Evolutionary conservation across 2,888 invertebrate species (phyloP).

Genomic region (Lycaena phlaeas): DNA sequence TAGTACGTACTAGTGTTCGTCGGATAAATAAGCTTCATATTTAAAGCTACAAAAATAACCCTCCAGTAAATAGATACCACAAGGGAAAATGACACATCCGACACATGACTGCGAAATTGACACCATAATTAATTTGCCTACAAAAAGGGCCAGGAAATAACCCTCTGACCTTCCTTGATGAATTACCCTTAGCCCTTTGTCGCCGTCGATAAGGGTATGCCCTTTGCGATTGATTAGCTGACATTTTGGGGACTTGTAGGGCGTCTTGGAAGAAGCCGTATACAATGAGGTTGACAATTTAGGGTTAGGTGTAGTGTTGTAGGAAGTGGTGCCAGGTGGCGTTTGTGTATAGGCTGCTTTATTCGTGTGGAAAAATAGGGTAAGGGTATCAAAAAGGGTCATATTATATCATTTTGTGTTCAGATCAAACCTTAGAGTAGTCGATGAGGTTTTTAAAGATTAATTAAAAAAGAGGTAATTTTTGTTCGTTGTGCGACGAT

Average conservation of each 20-base stretch:
- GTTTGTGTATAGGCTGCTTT: slow-evolving; percentile 2
- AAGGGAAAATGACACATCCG: slow-evolving; percentile 17
- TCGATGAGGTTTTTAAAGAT: too few relatives aligned
- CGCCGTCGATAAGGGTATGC: slow-evolving; percentile 36
- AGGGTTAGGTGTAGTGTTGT: slow-evolving; percentile 12
- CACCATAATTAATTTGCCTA: slow-evolving; percentile 51
- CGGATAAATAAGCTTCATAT: too few relatives aligned
- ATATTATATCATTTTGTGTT: too few relatives aligned
- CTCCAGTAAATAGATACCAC: slow-evolving; percentile 10
- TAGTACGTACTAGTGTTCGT: too few relatives aligned
- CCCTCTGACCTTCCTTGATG: slow-evolving; percentile 42
- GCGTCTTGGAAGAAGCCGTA: slow-evolving; percentile 51
- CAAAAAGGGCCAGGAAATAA: slow-evolving; percentile 37
- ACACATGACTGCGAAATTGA: slow-evolving; percentile 21
- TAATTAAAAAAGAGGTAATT: too few relatives aligned
- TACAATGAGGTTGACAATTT: slow-evolving; percentile 23
- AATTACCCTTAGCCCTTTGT: slow-evolving; percentile 56
- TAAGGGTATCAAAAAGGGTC: background rate
- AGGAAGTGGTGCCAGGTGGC: slow-evolving; percentile 8
- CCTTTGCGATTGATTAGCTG: slow-evolving; percentile 66
- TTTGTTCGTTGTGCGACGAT: too few relatives aligned
- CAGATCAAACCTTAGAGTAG: too few relatives aligned
- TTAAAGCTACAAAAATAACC: too few relatives aligned
- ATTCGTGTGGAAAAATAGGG: background rate
- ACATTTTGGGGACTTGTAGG: slow-evolving; percentile 59